Conservation (phyloP, 2,888 invertebrate genomes). For the Teinopalpus imperialis region DNA sequence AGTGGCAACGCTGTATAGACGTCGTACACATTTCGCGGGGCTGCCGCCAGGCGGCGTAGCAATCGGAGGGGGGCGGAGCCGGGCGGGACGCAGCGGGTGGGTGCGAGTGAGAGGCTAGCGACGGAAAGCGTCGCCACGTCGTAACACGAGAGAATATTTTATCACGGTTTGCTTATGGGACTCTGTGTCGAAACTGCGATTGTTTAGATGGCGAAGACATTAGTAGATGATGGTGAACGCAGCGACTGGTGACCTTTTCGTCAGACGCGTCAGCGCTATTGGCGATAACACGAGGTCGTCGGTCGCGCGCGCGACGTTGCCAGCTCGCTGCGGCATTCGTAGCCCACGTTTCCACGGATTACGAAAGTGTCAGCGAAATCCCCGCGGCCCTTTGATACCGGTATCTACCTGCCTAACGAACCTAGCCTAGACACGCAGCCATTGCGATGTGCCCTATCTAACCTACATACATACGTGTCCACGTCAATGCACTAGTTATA, state of each 20-base stretch:
- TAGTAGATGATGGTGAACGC: constrained; percentile 57
- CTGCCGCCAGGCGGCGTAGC: constrained; percentile 71
- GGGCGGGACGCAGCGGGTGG: constrained; percentile 58
- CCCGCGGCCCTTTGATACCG: constrained; percentile 57
- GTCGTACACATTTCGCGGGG: constrained; percentile 62
- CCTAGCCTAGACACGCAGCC: constrained; percentile 41
- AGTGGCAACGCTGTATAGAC: constrained; percentile 80
- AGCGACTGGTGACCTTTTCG: constrained; percentile 72
- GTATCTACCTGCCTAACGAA: constrained; percentile 31
- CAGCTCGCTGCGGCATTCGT: constrained; percentile 60
- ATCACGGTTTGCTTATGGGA: constrained; percentile 62
- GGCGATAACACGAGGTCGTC: constrained; percentile 78
- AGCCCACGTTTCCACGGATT: constrained; percentile 41
- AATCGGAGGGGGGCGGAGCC: constrained; percentile 68
- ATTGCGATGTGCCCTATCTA: constrained; percentile 40
- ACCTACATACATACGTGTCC: constrained; percentile 27
- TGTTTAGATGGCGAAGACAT: constrained; percentile 70
- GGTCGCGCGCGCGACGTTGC: constrained; percentile 73
- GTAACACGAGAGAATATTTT: constrained; percentile 47
- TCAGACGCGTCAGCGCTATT: constrained; percentile 67
- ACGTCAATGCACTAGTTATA: constrained; percentile 8
- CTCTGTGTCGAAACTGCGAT: constrained; percentile 65
- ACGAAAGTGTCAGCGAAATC: constrained; percentile 58
- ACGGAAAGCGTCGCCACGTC: constrained; percentile 35
- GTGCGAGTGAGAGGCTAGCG: constrained; percentile 54